These are phyloP conservation scores for Oscheius onirici DNA, from an alignment of 2,888 invertebrate species.

Conservation along the genomic window DNA sequence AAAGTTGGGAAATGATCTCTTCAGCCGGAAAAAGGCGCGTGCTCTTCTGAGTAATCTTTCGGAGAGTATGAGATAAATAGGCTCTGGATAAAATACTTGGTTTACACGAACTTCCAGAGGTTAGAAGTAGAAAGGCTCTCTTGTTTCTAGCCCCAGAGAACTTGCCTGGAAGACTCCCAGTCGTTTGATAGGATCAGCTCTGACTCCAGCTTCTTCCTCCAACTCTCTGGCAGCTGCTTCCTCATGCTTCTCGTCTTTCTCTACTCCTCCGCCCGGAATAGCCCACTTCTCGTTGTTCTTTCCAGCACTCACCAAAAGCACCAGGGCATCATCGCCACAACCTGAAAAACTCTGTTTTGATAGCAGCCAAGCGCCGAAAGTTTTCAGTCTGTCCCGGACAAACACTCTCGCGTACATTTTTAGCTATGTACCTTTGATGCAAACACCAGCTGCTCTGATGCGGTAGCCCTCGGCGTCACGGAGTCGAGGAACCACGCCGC, in stretches of 20 bases:
- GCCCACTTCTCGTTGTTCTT: constrained; percentile 78
- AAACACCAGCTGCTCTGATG: constrained; percentile 61
- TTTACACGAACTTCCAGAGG: not conserved
- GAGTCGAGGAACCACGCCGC: constrained; percentile 42
- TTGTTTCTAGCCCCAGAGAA: not conserved
- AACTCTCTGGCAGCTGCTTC: constrained; percentile 92
- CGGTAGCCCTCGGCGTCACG: constrained; percentile 59
- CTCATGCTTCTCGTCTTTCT: constrained; percentile 86
- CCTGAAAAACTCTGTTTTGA: constrained; percentile 36
- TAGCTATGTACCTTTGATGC: constrained; percentile 45
- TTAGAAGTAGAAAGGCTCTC: not conserved
- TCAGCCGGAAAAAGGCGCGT: too few species aligned
- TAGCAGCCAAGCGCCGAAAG: not conserved
- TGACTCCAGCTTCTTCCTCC: constrained; percentile 93
- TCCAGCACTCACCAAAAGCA: constrained; percentile 63
- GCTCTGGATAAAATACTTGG: not conserved
- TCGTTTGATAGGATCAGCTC: constrained; percentile 87
- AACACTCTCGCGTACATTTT: not conserved
- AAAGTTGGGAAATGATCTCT: too few species aligned
- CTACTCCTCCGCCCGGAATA: constrained; percentile 95
- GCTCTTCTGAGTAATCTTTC: too few species aligned
- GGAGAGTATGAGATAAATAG: not conserved
- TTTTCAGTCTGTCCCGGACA: constrained; percentile 12
- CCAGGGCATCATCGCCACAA: constrained; percentile 42
- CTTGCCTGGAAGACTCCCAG: constrained; percentile 91